Conservation (phyloP, 2,888 invertebrate species). For the Heliothis peltigera region DNA sequence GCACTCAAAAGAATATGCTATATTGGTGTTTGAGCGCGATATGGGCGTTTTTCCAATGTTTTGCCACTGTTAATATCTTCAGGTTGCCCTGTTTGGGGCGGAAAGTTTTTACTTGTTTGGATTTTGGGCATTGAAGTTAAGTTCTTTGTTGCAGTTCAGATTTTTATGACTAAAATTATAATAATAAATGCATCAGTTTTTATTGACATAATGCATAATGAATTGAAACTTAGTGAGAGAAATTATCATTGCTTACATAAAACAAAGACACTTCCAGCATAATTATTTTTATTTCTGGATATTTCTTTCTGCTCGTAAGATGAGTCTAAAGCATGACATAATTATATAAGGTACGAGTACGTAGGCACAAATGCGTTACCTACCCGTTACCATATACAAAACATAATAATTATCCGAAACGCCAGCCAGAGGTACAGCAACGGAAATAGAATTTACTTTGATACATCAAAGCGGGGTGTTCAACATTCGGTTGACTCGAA, state of each 20-base stretch:
- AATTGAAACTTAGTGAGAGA: too few species aligned
- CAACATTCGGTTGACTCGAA: constrained; percentile 63
- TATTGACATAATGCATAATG: too few species aligned
- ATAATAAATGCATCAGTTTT: too few species aligned
- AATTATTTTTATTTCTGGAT: too few species aligned
- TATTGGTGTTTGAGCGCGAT: constrained; percentile 74
- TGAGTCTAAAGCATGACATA: not conserved
- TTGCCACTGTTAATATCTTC: constrained; percentile 45
- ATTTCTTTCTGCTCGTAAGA: too few species aligned
- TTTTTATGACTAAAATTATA: too few species aligned
- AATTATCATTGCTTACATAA: too few species aligned
- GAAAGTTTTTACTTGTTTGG: constrained; percentile 18
- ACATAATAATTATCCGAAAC: constrained; percentile 63
- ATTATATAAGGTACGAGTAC: not conserved
- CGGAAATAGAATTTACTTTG: constrained; percentile 73
- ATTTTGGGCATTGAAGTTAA: not conserved
- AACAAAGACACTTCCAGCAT: too few species aligned
- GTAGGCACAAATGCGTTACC: not conserved
- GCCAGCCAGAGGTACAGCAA: constrained; percentile 44
- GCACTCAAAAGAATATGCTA: constrained; percentile 80
- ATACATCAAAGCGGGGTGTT: constrained; percentile 71
- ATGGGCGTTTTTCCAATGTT: constrained; percentile 59
- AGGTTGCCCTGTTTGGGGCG: constrained; percentile 33
- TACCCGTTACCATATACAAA: constrained; percentile 22
- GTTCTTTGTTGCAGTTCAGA: too few species aligned